phyloP scores from a whole-genome alignment of 2,113 vertebrate genomes.

The Rhipidura dahli region DNA sequence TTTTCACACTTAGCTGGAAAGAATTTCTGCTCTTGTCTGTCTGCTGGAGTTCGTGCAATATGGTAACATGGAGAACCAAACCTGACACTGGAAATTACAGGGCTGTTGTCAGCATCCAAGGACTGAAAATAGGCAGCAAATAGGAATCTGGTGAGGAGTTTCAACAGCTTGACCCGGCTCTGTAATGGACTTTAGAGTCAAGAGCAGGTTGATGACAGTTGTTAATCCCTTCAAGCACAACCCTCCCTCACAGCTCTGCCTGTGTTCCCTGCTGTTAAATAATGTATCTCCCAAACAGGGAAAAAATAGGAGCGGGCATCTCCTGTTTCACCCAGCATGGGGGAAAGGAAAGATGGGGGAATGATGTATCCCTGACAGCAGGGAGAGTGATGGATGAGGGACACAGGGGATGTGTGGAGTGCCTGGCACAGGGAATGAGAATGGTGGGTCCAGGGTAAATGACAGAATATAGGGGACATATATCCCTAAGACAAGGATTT shows the following conservation, averaged over 20 bases:
- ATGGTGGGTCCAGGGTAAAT: background rate
- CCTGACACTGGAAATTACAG: background rate
- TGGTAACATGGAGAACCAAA: background rate
- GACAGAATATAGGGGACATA: background rate
- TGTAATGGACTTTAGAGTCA: background rate
- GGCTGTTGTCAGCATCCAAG: constrained; percentile 6
- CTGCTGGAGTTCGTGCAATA: background rate
- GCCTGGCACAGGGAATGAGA: background rate
- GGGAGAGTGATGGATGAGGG: background rate
- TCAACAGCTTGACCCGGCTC: background rate
- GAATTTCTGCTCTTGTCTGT: constrained; percentile 34
- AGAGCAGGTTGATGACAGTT: constrained; percentile 33
- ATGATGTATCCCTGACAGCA: background rate
- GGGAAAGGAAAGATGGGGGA: background rate
- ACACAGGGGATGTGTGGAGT: background rate
- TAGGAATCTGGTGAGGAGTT: background rate
- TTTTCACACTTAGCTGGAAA: constrained; percentile 47
- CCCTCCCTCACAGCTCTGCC: background rate
- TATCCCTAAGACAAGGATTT: background rate
- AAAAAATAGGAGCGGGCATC: background rate
- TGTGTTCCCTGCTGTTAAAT: background rate
- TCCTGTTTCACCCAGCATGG: background rate
- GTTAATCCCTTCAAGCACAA: background rate
- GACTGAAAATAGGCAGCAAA: constrained; percentile 37
- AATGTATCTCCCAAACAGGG: background rate